Conservation (phyloP, 2,888 invertebrate genomes). For the Heliconius ethilla region DNA sequence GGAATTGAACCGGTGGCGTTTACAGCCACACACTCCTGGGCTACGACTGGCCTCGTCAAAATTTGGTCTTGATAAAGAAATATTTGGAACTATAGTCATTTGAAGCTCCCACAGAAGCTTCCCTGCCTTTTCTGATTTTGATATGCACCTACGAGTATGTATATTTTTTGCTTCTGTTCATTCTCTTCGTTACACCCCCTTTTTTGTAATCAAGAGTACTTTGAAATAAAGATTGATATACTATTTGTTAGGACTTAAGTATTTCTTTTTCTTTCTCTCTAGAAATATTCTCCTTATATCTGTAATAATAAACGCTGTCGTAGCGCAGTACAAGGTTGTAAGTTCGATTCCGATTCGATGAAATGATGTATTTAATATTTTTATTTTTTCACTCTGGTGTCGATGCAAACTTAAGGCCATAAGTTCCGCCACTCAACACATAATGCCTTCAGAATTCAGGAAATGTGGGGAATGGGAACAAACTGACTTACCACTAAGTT, state of each 20-base stretch:
- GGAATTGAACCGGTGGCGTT: too few species aligned
- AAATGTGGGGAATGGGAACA: too few species aligned
- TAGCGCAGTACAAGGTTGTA: too few species aligned
- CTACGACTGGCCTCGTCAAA: neutral
- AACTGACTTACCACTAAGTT: too few species aligned
- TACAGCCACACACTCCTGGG: neutral
- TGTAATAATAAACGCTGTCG: too few species aligned
- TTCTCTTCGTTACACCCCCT: neutral
- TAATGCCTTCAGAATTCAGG: too few species aligned
- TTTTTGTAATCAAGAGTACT: slow-evolving; percentile 1
- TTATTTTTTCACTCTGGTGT: too few species aligned
- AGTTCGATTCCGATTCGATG: too few species aligned
- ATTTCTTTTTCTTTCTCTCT: neutral
- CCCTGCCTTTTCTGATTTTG: neutral
- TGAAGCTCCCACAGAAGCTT: neutral
- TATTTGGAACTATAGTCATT: neutral
- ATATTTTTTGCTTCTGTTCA: neutral
- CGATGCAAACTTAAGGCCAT: too few species aligned
- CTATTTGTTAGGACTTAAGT: neutral
- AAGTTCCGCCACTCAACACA: too few species aligned
- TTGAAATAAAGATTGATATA: slow-evolving; percentile 2
- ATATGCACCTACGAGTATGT: neutral
- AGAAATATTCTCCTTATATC: too few species aligned
- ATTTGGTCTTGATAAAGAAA: neutral
- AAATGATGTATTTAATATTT: too few species aligned